Evolutionary conservation across 2,797 vertebrate genomes (phyloP), one percentile per base, ranked within the genome.

Genomic region (Margarornis squamiger): DNA sequence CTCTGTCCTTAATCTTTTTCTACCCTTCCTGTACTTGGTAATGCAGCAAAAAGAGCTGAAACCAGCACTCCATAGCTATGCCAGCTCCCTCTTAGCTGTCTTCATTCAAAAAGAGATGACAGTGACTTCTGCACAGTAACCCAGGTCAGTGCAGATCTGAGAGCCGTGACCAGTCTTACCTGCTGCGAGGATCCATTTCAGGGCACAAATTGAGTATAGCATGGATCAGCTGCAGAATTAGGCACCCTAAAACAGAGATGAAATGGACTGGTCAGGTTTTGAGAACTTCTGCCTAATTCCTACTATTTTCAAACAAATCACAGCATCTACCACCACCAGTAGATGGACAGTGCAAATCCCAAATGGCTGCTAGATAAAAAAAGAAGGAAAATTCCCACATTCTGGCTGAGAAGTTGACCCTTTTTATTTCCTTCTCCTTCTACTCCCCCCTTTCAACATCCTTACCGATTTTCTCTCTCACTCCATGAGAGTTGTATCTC

Each of bases 161-260:
- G 70, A 84, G 32, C 66, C n/a, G 55, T 15, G 12, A 23, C 17
- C 22, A 30, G n/a, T 20, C 72, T 63, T 94, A 99, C 99, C 99
- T 99, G 97, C 97, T 98, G 77, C 98, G 97, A 51, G 98, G 98
- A 93, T 99, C 99, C 78, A 98, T 98, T 92, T 99, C 99, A 27
- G 99, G 98, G 94, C 98, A 99, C 45, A 99, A 97, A 81, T 99
- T 99, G 62, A 99, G 98, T 90, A 99, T 99, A 14, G 99, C 99
- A 72, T 99, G 99, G 86, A 99, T 99, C 96, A 99, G 96, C 97
- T 99, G 99, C 96, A 99, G 94, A 95, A 99, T 99, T 17, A 99
- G 98, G 96, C 98, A 99, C 32, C 99, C 99, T 99, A 76, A 91
- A 97, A 96, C 48, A 93, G 48, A 91, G 21, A 77, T 10, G 26